Evolutionary conservation across 2,113 vertebrate species (phyloP), one percentile per base, ranked within the genome.

Genomic region (Anthoscopus minutus): DNA sequence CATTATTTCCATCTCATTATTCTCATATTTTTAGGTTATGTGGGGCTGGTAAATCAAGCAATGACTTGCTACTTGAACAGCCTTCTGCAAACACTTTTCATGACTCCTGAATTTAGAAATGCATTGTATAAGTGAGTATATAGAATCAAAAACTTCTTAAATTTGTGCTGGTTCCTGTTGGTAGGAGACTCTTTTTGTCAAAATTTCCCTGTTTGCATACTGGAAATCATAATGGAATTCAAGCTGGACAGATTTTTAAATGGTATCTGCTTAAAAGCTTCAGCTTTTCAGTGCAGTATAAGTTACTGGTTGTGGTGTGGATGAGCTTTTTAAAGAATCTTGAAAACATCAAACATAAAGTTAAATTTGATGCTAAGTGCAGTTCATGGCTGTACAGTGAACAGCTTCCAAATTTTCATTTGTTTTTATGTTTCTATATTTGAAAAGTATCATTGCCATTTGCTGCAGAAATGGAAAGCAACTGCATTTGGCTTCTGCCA

Each of bases 41-140:
- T 99, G 84, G 99, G 99, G 72, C 97, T 99, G 96, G 99, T 99
- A 95, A 99, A 99, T 97, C 99, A 99, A 96, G 99, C 99, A 57
- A 99, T 99, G 99, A 99, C 99, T 82, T 99, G 99, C 96, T 99
- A 99, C 97, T 97, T 99, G 97, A 99, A 99, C 98, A 99, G 99
- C 97, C 98, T 99, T 87, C 98, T 99, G 51, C 99, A 99, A 97
- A 99, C 99, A 10, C 98, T 99, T 94, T 99, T 98, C 97, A 99
- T 99, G 99, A 99, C 99, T 86, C 99, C 99, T 11, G 99, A 99
- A 97, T 99, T 99, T 98, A 98, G 99, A 97, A 99, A 99, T 97
- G 99, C 99, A 2, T 98, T 99, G 47, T 99, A 99, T 98, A 99
- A 98, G 99, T 99, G 97, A 99, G 99, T 97, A 98, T 96, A 37